These are phyloP conservation scores for Myripristis murdjan DNA, from an alignment of 2,797 vertebrate genomes.

Conservation along the genomic window DNA sequence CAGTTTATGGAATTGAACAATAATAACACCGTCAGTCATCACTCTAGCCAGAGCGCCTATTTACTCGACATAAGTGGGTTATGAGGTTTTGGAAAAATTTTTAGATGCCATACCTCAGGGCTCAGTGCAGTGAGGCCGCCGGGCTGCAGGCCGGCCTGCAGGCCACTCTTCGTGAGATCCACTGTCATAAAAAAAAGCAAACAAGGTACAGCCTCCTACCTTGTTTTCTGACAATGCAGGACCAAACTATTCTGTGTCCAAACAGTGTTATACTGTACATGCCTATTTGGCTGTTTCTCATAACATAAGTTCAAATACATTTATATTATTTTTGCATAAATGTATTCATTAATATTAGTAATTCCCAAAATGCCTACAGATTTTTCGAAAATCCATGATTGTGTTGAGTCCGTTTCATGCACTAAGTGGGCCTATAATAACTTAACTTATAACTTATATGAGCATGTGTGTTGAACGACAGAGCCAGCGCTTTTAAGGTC, in stretches of 20 bases:
- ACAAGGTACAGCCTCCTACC: no score
- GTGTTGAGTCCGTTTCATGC: no score
- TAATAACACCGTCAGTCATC: neutral
- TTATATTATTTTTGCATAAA: neutral
- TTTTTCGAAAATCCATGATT: no score
- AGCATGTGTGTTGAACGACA: neutral
- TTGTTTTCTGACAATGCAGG: no score
- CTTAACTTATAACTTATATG: neutral
- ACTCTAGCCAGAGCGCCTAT: neutral
- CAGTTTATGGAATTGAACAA: no score
- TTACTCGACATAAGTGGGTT: neutral
- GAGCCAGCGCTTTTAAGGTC: slow-evolving; percentile 8
- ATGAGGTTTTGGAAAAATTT: slow-evolving; percentile 2
- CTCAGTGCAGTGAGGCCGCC: slow-evolving; percentile 4
- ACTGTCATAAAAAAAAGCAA: no score
- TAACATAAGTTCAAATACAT: neutral
- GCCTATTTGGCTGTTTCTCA: no score
- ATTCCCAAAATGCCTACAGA: neutral
- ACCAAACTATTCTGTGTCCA: no score
- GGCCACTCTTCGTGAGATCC: no score
- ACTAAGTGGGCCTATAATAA: neutral
- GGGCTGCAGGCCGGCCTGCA: neutral
- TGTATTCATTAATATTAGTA: neutral
- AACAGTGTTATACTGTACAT: no score
- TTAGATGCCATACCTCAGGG: neutral